phyloP scores from a whole-genome alignment of 2,797 vertebrate species.

The Labeo calbasu region DNA sequence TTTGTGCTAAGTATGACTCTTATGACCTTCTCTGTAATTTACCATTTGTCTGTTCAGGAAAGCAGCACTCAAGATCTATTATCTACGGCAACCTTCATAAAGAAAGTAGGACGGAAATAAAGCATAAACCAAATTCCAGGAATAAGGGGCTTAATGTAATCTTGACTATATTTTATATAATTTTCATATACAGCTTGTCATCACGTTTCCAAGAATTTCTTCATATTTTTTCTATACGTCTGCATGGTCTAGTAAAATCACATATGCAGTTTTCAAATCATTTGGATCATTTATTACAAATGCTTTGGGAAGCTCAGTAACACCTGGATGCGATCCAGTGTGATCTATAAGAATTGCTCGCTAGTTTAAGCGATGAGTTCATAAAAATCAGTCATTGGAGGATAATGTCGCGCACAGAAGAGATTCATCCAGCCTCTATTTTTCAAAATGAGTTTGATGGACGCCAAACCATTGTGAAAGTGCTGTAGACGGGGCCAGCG shows the following conservation, averaged over 20 bases:
- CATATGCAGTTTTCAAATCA: background rate
- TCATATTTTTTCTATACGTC: background rate
- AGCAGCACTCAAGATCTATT: slow-evolving; percentile 43
- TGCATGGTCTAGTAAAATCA: background rate
- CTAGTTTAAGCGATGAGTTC: slow-evolving; percentile 56
- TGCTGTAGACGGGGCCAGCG: slow-evolving; percentile 70
- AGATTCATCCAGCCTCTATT: slow-evolving; percentile 53
- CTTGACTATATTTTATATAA: background rate
- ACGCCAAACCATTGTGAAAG: slow-evolving; percentile 59
- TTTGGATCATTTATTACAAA: slow-evolving; percentile 19
- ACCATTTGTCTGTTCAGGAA: slow-evolving; percentile 45
- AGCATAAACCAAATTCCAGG: background rate
- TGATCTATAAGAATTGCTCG: slow-evolving; percentile 42
- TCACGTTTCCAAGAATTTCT: background rate
- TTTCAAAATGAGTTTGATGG: slow-evolving; percentile 56
- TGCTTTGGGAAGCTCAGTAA: slow-evolving; percentile 23
- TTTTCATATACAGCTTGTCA: background rate
- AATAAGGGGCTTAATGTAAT: background rate
- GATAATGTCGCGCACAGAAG: slow-evolving; percentile 49
- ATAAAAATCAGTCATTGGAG: slow-evolving; percentile 58
- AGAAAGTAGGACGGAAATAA: background rate
- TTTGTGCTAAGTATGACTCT: slow-evolving; percentile 54
- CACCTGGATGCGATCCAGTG: slow-evolving; percentile 11
- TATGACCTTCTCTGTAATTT: slow-evolving; percentile 58
- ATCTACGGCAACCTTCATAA: slow-evolving; percentile 28